Evolutionary conservation across 1,140 invertebrate species (phyloP), one percentile per base, ranked within the genome.

Genomic region (Drosophila littoralis): DNA sequence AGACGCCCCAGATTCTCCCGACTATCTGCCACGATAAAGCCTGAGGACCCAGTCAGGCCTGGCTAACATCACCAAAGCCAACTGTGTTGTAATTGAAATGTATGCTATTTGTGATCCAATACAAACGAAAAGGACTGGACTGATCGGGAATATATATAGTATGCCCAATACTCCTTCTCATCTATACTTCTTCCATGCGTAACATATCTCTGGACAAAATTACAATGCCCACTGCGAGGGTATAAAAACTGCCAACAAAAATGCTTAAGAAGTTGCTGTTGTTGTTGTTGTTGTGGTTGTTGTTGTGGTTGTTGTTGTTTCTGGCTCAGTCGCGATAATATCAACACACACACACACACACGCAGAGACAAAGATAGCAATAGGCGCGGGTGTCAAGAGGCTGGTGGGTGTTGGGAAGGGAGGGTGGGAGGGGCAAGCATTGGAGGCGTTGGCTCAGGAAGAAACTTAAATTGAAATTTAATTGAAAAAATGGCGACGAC

Each of bases 391-490:
- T 8, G 15, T 1, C 35, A 15, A 32, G 36, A 35, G 35, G 12
- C 2, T 1, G 12, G 12, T 3, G 12, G 2, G 9, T 10, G 46
- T 7, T 6, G 50, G n/a, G n/a, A n/a, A n/a, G n/a, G 8, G n/a
- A 17, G 36, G 17, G 50, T 42, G n/a, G n/a, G 9, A 36, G 15
- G 7, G 5, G 28, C 33, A 67, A 52, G 46, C n/a, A 40, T 17
- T 0, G 22, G 17, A 9, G 22, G 46, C 17, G 12, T 22, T 12
- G 40, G 22, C 32, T 66, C 48, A 67, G 63, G 64, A 73, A 73
- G 38, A 77, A 72, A 81, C 55, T 67, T 43, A 82, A 75, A 78
- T 82, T 82, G 70, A 82, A 82, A 78, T 82, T 82, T 66, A 82
- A 82, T 82, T 82, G 79, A 82, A 75, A 78, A 82, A 82, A 71